These are phyloP conservation scores for Chrysolina americana DNA, from an alignment of 2,888 invertebrate species.

Conservation along the genomic window DNA sequence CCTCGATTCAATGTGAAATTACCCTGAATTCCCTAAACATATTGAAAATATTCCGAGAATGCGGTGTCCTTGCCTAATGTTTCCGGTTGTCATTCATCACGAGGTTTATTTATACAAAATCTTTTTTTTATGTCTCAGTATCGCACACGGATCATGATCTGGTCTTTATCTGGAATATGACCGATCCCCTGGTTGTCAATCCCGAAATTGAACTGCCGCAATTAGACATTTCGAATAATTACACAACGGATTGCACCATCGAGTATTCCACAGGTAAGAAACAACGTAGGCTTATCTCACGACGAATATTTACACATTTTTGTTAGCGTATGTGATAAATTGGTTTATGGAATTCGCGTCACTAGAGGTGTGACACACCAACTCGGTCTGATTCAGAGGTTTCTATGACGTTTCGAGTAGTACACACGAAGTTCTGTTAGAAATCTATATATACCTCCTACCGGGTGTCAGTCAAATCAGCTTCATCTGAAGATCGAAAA, in stretches of 20 bases:
- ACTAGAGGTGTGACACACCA: not conserved
- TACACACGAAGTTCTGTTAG: not conserved
- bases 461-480: too few relatives aligned
- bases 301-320: not conserved
- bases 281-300: conserved; percentile 1
- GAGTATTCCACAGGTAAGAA: conserved; percentile 83
- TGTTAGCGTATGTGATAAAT: not conserved
- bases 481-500: too few relatives aligned
- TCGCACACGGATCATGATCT: conserved; percentile 92
- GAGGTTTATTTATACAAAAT: too few relatives aligned
- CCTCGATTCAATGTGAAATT: too few relatives aligned
- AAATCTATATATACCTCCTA: too few relatives aligned
- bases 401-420: not conserved
- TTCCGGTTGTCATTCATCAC: too few relatives aligned
- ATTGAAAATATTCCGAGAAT: too few relatives aligned
- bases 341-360: not conserved
- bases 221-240: conserved; percentile 88
- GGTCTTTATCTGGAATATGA: conserved; percentile 91
- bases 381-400: not conserved
- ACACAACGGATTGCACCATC: conserved; percentile 90
- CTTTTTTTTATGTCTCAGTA: conserved; percentile 70
- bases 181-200: conserved; percentile 89
- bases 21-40: too few relatives aligned
- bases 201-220: conserved; percentile 91
- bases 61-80: too few relatives aligned